These are phyloP conservation scores for Onthophagus sagittarius DNA, from an alignment of 2,888 invertebrate genomes.

Conservation along the genomic window DNA sequence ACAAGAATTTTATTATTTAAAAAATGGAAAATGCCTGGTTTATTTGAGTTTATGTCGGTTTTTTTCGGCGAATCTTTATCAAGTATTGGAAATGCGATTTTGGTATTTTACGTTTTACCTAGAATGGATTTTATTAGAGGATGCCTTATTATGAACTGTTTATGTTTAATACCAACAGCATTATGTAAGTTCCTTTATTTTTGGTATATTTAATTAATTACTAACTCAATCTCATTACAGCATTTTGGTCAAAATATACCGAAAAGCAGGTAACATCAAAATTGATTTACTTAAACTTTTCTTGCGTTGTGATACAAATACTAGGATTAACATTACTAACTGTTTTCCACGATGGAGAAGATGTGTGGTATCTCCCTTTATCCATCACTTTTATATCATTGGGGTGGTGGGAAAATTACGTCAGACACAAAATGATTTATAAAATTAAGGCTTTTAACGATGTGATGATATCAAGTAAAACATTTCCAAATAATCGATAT, in stretches of 20 bases:
- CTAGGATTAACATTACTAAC: slow-evolving; percentile 70
- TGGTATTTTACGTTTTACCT: slow-evolving; percentile 74
- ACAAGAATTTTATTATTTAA: slow-evolving; percentile 72
- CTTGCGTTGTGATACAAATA: slow-evolving; percentile 62
- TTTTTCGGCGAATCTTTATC: slow-evolving; percentile 75
- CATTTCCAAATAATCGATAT: slow-evolving; percentile 54
- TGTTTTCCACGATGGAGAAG: slow-evolving; percentile 50
- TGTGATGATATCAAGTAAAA: slow-evolving; percentile 38
- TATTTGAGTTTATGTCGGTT: slow-evolving; percentile 55
- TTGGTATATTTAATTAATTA: neutral
- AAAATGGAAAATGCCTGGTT: slow-evolving; percentile 56
- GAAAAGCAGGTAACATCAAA: neutral
- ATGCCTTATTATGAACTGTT: slow-evolving; percentile 78
- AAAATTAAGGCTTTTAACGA: slow-evolving; percentile 24
- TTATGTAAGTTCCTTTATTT: slow-evolving; percentile 53
- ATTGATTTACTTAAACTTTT: slow-evolving; percentile 49
- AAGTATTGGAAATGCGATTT: slow-evolving; percentile 69
- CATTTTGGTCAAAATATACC: neutral
- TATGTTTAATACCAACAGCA: slow-evolving; percentile 72
- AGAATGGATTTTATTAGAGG: slow-evolving; percentile 71
- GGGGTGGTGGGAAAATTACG: slow-evolving; percentile 84
- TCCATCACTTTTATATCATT: slow-evolving; percentile 66
- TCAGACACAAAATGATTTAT: slow-evolving; percentile 47
- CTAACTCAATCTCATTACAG: neutral
- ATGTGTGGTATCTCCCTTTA: slow-evolving; percentile 61